A percentile compares a stretch with the other conserved stretches of the same genome.
phyloP scores from a whole-genome alignment of 1,140 invertebrate genomes.

The Delia radicum region DNA sequence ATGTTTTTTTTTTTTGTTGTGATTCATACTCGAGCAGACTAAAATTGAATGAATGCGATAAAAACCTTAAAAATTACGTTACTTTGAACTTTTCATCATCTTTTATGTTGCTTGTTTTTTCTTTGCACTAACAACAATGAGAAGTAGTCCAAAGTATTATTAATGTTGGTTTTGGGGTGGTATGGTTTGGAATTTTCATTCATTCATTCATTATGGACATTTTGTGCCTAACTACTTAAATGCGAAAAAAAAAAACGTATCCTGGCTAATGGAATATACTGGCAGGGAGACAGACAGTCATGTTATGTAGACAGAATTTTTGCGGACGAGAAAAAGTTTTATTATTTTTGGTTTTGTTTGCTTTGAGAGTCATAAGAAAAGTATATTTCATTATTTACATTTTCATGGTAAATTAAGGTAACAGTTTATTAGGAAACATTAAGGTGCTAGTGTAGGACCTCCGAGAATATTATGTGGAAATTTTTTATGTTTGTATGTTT shows the following conservation, averaged over 20 bases:
- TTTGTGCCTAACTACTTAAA: neutral
- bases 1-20: neutral
- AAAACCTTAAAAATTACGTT: neutral
- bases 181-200: neutral
- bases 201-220: neutral
- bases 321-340: too few relatives aligned
- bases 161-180: too few relatives aligned
- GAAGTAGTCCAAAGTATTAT: neutral
- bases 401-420: neutral
- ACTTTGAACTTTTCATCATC: neutral
- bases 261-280: neutral
- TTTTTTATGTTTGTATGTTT: neutral
- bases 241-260: too few relatives aligned
- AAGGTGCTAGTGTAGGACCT: neutral
- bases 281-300: neutral
- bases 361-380: neutral
- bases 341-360: neutral
- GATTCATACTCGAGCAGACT: neutral
- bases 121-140: neutral
- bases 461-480: too few relatives aligned
- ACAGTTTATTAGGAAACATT: neutral
- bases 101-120: too few relatives aligned
- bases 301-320: neutral
- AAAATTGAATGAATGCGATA: neutral
- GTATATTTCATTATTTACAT: neutral